Evolutionary conservation across 2,797 vertebrate genomes (phyloP), one percentile per base, ranked within the genome.

Genomic region (Heliangelus exortis): DNA sequence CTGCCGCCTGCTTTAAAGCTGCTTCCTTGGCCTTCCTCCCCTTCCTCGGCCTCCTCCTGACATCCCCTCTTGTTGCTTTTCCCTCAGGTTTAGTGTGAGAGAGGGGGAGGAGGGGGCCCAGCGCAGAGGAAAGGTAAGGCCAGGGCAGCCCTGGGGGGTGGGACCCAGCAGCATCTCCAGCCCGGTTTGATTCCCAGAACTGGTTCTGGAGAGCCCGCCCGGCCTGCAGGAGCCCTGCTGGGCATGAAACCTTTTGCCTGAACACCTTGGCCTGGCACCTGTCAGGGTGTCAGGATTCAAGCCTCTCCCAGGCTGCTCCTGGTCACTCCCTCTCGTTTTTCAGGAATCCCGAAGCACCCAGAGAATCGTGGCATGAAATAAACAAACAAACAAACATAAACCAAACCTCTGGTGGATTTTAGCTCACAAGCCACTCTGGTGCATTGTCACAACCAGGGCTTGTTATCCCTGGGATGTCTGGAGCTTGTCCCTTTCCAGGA

Each of bases 71-170:
- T 65, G 19, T 69, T 68, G 55, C 33, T 77, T 80, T 51, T 68
- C 69, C 81, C 51, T 39, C 81, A 94, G 87, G 77, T 89, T 68
- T 90, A 88, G 50, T 3, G 19, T 22, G 23, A 65, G 58, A n/a
- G n/a, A 43, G 66, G 33, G 63, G 51, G 48, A 83, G 84, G 77
- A 89, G 54, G 71, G 85, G 47, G 33, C 33, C 2, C 73, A 20
- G 63, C 36, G 6, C 68, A 73, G 62, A 76, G 77, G 81, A 77
- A 34, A 92, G 94, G 90, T 94, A 83, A 92, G 87, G 76, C 31
- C 62, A 90, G 19, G 33, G 36, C 51, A 11, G 12, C 66, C 29
- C 29, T 31, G 45, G 6, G 31, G 45, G 31, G 54, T 1, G 18
- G 39, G 45, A 2, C 6, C 2, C 9, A 5, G 12, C 29, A 50